Percentiles rank a stretch among this genome's conserved stretches.
These are phyloP conservation scores for Leucopternis melanops DNA, from an alignment of 2,113 vertebrate genomes.

Conservation along the genomic window DNA sequence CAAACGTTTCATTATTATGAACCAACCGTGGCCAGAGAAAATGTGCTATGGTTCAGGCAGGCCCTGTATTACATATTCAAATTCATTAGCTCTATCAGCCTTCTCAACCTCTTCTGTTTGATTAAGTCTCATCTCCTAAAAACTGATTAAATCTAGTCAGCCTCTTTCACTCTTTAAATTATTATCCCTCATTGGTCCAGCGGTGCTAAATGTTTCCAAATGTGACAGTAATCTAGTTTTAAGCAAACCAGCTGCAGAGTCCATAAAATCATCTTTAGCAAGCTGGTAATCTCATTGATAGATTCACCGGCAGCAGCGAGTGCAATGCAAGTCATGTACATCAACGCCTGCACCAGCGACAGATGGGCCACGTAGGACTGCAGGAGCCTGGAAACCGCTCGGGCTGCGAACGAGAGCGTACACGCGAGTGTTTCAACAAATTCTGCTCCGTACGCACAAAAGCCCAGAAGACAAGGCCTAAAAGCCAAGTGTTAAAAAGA, in stretches of 20 bases:
- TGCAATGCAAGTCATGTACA: background rate
- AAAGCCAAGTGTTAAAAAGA: background rate
- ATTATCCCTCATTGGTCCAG: conserved; percentile 11
- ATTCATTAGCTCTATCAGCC: background rate
- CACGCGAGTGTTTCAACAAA: background rate
- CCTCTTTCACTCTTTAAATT: background rate
- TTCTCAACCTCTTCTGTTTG: background rate
- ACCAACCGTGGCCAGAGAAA: background rate
- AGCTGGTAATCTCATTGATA: background rate
- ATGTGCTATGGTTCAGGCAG: background rate
- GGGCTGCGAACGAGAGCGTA: background rate
- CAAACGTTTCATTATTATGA: background rate
- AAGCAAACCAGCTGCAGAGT: conserved; percentile 49
- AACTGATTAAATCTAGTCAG: conserved; percentile 34
- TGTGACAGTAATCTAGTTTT: conserved; percentile 53
- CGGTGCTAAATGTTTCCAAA: conserved; percentile 19
- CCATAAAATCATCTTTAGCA: conserved; percentile 29
- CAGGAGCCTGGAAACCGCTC: background rate
- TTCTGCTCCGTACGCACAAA: background rate
- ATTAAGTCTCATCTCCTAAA: conserved; percentile 38
- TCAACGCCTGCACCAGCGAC: background rate
- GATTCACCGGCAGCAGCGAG: background rate
- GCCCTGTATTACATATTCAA: background rate
- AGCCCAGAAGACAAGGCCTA: background rate
- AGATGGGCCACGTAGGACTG: background rate